These are phyloP conservation scores for Anas georgica DNA, from an alignment of 2,797 vertebrate genomes.

Conservation along the genomic window DNA sequence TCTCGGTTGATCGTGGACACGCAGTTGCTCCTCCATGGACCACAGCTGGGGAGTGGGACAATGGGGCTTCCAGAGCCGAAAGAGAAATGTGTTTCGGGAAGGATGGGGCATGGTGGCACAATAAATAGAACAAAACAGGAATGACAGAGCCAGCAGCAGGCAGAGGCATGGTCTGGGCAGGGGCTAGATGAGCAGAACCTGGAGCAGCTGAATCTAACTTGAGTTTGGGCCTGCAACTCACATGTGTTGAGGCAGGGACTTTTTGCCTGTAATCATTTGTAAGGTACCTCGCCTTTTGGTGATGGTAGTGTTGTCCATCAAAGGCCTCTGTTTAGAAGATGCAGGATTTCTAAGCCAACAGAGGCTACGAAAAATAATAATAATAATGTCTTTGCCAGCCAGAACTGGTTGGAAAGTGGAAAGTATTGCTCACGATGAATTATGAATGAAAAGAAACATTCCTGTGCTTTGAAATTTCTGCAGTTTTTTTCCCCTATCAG, in stretches of 20 bases:
- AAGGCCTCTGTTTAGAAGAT: not conserved
- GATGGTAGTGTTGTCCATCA: not conserved
- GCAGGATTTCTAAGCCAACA: not conserved
- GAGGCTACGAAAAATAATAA: constrained; percentile 3
- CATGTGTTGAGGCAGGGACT: not conserved
- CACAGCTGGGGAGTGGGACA: not conserved
- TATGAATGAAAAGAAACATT: constrained; percentile 49
- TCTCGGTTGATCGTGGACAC: not conserved
- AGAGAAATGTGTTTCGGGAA: not conserved
- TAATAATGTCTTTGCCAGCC: not conserved
- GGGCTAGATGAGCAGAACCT: not conserved
- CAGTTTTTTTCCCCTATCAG: not conserved
- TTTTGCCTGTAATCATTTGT: not conserved
- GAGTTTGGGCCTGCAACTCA: not conserved
- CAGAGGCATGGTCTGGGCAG: not conserved
- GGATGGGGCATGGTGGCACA: not conserved
- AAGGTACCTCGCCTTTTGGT: not conserved
- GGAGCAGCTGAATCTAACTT: not conserved
- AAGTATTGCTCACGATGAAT: constrained; percentile 57
- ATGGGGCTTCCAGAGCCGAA: not conserved
- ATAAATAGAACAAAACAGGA: not conserved
- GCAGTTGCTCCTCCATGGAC: not conserved
- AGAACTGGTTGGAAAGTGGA: constrained; percentile 12
- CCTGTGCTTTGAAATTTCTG: constrained; percentile 60
- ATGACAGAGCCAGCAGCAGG: not conserved